Conservation (phyloP, 2,797 vertebrate species). For the Periparus ater region DNA sequence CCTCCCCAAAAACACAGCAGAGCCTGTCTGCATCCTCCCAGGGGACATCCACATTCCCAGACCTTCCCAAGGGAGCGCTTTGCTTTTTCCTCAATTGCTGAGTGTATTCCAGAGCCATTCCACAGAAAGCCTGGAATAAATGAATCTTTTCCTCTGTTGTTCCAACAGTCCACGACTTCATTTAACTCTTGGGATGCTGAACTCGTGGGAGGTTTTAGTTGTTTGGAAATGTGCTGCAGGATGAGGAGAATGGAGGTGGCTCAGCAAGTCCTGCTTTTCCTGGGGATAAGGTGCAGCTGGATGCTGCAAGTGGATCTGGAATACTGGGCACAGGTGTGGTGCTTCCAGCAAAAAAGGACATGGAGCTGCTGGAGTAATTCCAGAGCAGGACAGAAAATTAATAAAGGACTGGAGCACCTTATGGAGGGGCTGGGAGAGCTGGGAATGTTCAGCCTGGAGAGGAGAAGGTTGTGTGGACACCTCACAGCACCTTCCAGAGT, state of each 20-base stretch:
- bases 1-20: fast-evolving
- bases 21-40: not conserved
- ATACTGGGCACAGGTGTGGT: not conserved
- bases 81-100: not conserved
- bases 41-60: not conserved
- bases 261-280: not conserved
- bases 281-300: not conserved
- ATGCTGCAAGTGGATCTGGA: not conserved
- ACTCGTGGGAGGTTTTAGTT: not conserved
- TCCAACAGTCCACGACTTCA: not conserved
- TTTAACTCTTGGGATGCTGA: not conserved
- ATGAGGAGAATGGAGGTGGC: not conserved
- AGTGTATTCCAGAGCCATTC: not conserved
- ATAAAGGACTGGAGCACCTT: not conserved
- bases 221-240: not conserved
- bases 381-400: not conserved
- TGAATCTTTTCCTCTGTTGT: not conserved
- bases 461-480: not conserved
- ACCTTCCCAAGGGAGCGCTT: not conserved
- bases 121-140: not conserved
- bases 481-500: not conserved
- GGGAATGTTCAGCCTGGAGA: not conserved
- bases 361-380: not conserved
- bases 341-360: not conserved
- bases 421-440: not conserved